phyloP scores from a whole-genome alignment of 2,888 invertebrate species.

The Plagiodera versicolora region DNA sequence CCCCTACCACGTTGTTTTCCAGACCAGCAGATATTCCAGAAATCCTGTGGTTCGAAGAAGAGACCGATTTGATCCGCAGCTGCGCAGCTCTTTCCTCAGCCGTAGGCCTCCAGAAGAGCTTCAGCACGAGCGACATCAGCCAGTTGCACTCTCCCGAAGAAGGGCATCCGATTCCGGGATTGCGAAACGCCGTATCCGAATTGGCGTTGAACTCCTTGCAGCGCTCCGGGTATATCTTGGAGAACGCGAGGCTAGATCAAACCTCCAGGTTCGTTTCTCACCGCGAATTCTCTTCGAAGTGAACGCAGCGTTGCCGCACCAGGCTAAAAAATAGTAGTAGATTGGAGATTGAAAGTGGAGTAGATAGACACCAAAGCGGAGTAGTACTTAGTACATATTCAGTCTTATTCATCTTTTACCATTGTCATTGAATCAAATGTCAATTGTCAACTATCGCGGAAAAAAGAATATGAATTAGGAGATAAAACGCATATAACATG shows the following conservation, averaged over 20 bases:
- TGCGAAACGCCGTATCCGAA: conserved; percentile 59
- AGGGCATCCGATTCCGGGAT: conserved; percentile 47
- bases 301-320: too few species aligned
- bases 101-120: conserved; percentile 79
- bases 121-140: conserved; percentile 79
- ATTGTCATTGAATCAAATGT: too few species aligned
- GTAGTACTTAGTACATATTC: too few species aligned
- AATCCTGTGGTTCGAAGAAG: conserved; percentile 71
- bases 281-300: too few species aligned
- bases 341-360: too few species aligned
- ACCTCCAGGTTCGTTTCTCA: too few species aligned
- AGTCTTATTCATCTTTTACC: too few species aligned
- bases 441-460: too few species aligned
- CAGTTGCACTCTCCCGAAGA: conserved; percentile 61
- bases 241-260: conserved; percentile 62
- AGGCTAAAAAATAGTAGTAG: too few species aligned
- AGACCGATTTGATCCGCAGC: conserved; percentile 76
- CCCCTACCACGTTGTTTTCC: neutral
- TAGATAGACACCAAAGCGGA: too few species aligned
- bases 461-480: too few species aligned
- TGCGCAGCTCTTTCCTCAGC: conserved; percentile 80
- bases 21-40: conserved; percentile 67
- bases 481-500: too few species aligned
- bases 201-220: conserved; percentile 62
- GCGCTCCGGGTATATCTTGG: conserved; percentile 58